A percentile compares a stretch with the other conserved stretches of the same genome.
Evolutionary conservation across 37 sponge, comb jelly and placozoan genomes (phyloP).

Genomic region (Halisarca cf. caerulea): DNA sequence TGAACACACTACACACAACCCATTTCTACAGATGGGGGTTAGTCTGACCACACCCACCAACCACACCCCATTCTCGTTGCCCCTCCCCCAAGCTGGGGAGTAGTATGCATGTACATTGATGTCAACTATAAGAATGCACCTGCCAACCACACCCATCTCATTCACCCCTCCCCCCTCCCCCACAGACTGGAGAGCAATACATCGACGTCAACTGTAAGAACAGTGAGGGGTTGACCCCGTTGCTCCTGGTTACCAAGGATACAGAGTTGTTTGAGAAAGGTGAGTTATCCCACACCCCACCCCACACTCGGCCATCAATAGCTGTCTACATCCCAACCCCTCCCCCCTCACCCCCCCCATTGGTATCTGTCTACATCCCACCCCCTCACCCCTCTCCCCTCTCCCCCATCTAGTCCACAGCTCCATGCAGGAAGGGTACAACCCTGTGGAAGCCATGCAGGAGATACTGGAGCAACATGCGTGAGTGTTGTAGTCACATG

Average conservation of each 20-base stretch:
- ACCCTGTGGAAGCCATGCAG: constrained; percentile 77
- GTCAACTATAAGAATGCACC: no score
- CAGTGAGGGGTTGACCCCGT: constrained; percentile 79
- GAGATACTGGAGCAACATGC: constrained; percentile 73
- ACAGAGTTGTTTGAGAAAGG: constrained; percentile 75
- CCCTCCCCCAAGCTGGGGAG: neutral
- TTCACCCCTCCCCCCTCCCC: constrained; percentile 5
- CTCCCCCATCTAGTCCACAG: constrained; percentile 50
- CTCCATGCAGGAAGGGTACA: constrained; percentile 75
- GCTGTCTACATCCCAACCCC: no score
- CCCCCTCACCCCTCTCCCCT: neutral
- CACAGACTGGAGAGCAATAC: constrained; percentile 49
- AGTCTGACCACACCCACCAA: neutral
- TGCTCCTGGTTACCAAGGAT: constrained; percentile 88
- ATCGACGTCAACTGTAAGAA: constrained; percentile 84
- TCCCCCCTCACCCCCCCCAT: constrained; percentile 45
- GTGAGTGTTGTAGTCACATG: constrained; percentile 37
- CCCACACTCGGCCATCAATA: no score
- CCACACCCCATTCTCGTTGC: neutral
- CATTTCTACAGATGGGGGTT: no score
- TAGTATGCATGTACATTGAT: neutral
- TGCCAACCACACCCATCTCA: neutral
- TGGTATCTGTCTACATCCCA: no score
- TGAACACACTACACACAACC: no score
- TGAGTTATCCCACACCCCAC: constrained; percentile 29